Percentiles rank a stretch among this genome's conserved stretches.
These are phyloP conservation scores for Silurus lanzhouensis DNA, from an alignment of 2,797 vertebrate genomes.

Conservation along the genomic window DNA sequence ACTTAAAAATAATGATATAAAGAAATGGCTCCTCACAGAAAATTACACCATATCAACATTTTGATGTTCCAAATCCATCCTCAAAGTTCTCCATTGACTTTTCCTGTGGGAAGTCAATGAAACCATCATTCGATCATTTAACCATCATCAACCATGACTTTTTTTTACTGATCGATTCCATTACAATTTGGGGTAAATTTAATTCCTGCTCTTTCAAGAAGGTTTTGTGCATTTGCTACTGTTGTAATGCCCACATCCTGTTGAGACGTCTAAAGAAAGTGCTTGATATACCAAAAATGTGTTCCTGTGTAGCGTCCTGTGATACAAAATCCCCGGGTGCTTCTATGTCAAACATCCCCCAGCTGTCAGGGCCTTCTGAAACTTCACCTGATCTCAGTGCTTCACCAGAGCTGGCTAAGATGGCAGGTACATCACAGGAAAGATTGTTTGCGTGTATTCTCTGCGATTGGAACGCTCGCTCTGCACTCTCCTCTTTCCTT, in stretches of 20 bases:
- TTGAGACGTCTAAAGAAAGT: not conserved
- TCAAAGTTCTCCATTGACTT: too few species aligned
- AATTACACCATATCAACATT: not conserved
- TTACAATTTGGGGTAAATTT: too few species aligned
- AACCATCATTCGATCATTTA: too few species aligned
- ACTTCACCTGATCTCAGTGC: slow-evolving; percentile 71
- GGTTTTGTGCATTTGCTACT: too few species aligned
- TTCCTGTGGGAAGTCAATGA: too few species aligned
- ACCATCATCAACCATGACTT: too few species aligned
- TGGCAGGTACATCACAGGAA: slow-evolving; percentile 80
- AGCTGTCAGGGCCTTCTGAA: slow-evolving; percentile 73
- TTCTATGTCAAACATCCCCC: slow-evolving; percentile 68
- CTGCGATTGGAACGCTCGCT: not conserved
- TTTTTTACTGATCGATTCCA: too few species aligned
- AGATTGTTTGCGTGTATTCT: not conserved
- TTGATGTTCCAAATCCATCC: too few species aligned
- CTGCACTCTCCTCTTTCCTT: not conserved
- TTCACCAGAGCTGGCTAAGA: slow-evolving; percentile 73
- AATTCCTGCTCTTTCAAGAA: too few species aligned
- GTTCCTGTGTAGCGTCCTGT: slow-evolving; percentile 69
- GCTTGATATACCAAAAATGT: not conserved
- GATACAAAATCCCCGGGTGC: slow-evolving; percentile 74
- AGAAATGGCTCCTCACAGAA: not conserved
- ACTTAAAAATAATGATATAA: not conserved
- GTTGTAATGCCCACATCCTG: not conserved